Percentiles rank a stretch among this genome's conserved stretches.
Evolutionary conservation across 2,797 vertebrate genomes (phyloP).

Genomic region (Cossypha dichroa): DNA sequence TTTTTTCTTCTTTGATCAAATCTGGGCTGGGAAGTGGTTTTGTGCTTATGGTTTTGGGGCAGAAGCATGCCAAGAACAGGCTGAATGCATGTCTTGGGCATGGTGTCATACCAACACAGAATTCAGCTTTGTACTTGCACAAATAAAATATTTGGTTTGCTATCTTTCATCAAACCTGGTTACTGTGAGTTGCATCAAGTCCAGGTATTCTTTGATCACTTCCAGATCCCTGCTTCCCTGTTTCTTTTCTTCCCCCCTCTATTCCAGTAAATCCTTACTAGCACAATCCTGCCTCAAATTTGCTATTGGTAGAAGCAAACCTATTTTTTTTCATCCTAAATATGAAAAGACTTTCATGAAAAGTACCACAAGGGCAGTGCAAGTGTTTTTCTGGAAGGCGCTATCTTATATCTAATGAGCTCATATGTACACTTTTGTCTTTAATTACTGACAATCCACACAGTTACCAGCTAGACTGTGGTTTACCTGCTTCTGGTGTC

Average conservation of each 20-base stretch:
- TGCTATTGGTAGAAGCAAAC: background rate
- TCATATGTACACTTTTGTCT: background rate
- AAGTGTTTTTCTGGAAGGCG: background rate
- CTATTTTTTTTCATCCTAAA: background rate
- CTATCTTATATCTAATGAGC: background rate
- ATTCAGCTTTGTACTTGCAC: background rate
- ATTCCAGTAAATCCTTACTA: background rate
- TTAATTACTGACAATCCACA: background rate
- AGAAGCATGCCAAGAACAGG: background rate
- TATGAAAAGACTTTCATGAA: background rate
- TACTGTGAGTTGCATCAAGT: background rate
- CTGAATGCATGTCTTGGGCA: accelerated
- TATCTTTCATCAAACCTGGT: background rate
- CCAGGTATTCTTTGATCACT: background rate
- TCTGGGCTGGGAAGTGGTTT: background rate
- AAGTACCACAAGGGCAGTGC: background rate
- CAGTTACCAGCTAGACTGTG: background rate
- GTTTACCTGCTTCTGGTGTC: background rate
- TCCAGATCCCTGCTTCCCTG: background rate
- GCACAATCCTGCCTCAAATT: background rate
- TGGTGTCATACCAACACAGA: background rate
- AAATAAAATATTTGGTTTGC: background rate
- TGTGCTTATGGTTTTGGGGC: background rate
- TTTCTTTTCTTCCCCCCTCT: accelerated
- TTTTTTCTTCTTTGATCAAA: background rate